Evolutionary conservation across 2,888 invertebrate genomes (phyloP), one percentile per base, ranked within the genome.

Genomic region (Athalia circularis): DNA sequence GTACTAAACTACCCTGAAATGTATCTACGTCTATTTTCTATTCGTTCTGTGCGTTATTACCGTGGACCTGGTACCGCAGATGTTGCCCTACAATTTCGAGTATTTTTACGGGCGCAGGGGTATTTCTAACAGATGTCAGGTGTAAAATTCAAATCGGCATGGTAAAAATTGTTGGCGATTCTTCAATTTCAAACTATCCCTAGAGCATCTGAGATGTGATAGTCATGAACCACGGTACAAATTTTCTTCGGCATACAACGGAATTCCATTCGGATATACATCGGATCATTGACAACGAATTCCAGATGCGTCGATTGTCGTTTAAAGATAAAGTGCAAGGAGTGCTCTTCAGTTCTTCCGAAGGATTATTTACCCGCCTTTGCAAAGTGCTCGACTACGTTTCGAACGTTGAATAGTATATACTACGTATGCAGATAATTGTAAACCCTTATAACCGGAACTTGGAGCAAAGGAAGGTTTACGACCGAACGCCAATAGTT

Each of bases 401-500:
- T 64, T 29, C 64, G 64, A 64, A 43, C 43, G 43, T 29, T 11
- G 45, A 64, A 9, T 64, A 2, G 29, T 29, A 29, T 29, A 29
- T 29, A 29, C 29, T 29, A 29, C 29, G 43, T 48, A 15, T 45
- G 48, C 50, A 50, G 43, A 7, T 70, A 43, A 45, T 48, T 70
- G 57, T 5, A n/a, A 62, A 0, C 3, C 8, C 13, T n/a, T 13
- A 15, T 15, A 13, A 13, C 62, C 7, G 11, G 62, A 62, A n/a
- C 62, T 8, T 15, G 8, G 15, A 8, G 62, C 62, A 3, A 13
- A 15, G n/a, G 48, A 29, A n/a, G 50, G 67, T 54, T 70, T 70
- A 70, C 70, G 70, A 70, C 70, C 43, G 9, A 6, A 57, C 70
- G 59, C 8, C 6, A 61, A 72, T 59, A 72, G 72, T 72, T 72